Conservation (phyloP, 2,797 vertebrate genomes). For the Threskiornis aethiopicus region DNA sequence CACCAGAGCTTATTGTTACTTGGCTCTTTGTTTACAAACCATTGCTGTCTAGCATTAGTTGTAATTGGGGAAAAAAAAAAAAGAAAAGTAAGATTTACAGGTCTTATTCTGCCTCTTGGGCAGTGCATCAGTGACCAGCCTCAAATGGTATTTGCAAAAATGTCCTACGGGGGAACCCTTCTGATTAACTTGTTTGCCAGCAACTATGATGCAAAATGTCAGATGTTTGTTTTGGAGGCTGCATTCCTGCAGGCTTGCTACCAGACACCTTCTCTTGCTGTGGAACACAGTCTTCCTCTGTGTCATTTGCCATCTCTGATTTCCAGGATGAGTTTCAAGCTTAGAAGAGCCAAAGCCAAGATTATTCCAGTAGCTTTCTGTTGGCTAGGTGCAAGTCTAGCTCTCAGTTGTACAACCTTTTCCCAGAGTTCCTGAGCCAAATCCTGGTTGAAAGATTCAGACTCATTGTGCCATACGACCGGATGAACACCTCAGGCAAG, state of each 20-base stretch:
- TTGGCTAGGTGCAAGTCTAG: neutral
- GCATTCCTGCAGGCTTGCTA: neutral
- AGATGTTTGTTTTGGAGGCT: neutral
- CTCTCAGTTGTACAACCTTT: neutral
- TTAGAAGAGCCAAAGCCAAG: neutral
- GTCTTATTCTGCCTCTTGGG: neutral
- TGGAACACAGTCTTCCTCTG: neutral
- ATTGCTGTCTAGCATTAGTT: neutral
- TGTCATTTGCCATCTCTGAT: neutral
- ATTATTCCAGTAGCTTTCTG: neutral
- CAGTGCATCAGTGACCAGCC: neutral
- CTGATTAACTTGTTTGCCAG: neutral
- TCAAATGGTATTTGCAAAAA: neutral
- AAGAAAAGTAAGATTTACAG: neutral
- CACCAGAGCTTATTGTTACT: neutral
- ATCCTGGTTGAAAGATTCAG: neutral
- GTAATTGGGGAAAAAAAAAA: neutral
- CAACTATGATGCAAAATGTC: neutral
- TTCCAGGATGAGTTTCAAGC: neutral
- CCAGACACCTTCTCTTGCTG: neutral
- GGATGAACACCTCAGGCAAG: neutral
- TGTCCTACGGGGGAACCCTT: neutral
- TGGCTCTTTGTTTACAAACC: neutral
- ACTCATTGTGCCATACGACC: neutral
- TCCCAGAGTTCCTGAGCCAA: neutral